A percentile compares a stretch with the other conserved stretches of the same genome.
phyloP scores from a whole-genome alignment of 2,113 vertebrate species.

The Salvator merianae region DNA sequence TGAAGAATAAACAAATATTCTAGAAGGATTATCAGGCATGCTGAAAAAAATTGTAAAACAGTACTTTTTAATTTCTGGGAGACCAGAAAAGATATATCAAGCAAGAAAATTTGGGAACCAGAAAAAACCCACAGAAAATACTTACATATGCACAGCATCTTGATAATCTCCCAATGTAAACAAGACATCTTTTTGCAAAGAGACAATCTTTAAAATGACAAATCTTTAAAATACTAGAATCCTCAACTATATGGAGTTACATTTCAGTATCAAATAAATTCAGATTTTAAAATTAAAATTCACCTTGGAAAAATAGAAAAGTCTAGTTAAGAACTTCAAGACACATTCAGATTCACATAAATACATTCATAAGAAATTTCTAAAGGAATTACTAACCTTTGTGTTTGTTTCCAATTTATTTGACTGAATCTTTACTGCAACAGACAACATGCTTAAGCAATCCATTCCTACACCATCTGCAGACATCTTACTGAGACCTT shows the following conservation, averaged over 20 bases:
- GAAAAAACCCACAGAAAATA: background rate
- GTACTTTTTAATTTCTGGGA: too few relatives aligned
- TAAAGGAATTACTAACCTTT: constrained; percentile 79
- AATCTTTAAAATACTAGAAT: background rate
- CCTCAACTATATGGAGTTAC: background rate
- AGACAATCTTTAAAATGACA: background rate
- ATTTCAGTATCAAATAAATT: constrained; percentile 17
- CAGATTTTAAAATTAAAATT: background rate
- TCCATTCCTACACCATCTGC: constrained; percentile 87
- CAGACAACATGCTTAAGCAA: constrained; percentile 89
- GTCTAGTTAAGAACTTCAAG: background rate
- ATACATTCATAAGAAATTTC: constrained; percentile 1
- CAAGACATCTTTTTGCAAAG: background rate
- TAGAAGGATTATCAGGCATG: too few relatives aligned
- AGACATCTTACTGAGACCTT: constrained; percentile 75
- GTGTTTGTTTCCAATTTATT: constrained; percentile 90
- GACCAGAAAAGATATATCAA: too few relatives aligned
- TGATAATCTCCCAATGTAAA: too few relatives aligned
- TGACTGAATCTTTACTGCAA: constrained; percentile 90
- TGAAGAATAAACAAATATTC: too few relatives aligned
- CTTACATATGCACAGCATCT: background rate
- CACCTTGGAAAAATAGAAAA: too few relatives aligned
- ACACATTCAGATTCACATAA: background rate
- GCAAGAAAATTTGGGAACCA: too few relatives aligned
- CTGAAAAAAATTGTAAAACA: too few relatives aligned